Evolutionary conservation across 1,140 invertebrate species (phyloP).

Genomic region (Ctenoplectra terminalis): DNA sequence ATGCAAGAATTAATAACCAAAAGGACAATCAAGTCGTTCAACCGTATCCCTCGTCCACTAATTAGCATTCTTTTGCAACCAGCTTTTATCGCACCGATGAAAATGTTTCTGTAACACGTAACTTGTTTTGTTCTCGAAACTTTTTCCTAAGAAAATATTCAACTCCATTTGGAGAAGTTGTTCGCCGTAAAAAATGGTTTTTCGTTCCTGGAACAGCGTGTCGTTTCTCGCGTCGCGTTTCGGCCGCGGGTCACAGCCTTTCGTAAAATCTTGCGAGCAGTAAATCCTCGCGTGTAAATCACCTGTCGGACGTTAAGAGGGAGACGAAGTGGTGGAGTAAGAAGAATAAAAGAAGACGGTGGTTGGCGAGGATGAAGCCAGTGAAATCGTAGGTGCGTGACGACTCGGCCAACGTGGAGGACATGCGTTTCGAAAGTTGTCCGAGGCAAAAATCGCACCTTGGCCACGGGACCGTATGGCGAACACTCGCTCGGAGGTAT

Average conservation of each 20-base stretch:
- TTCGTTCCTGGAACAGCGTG: conserved; percentile 60
- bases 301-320: conserved; percentile 72
- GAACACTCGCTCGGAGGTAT: conserved; percentile 41
- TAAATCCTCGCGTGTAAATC: conserved; percentile 76
- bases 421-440: conserved; percentile 54
- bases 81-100: background rate
- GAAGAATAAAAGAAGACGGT: conserved; percentile 11
- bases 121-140: too few species aligned
- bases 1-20: background rate
- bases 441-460: conserved; percentile 26
- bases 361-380: conserved; percentile 31
- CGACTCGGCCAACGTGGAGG: conserved; percentile 5
- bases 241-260: conserved; percentile 64
- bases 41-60: background rate
- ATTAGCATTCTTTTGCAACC: too few species aligned
- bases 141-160: background rate
- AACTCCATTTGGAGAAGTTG: background rate
- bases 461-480: conserved; percentile 45
- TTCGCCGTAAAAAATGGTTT: conserved; percentile 63
- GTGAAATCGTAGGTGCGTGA: conserved; percentile 59
- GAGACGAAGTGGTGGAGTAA: conserved; percentile 20
- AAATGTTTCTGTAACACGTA: background rate
- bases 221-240: conserved; percentile 60
- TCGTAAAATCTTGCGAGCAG: conserved; percentile 71
- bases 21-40: background rate